Conservation (phyloP, 1,140 invertebrate species). For the Diprion similis region DNA sequence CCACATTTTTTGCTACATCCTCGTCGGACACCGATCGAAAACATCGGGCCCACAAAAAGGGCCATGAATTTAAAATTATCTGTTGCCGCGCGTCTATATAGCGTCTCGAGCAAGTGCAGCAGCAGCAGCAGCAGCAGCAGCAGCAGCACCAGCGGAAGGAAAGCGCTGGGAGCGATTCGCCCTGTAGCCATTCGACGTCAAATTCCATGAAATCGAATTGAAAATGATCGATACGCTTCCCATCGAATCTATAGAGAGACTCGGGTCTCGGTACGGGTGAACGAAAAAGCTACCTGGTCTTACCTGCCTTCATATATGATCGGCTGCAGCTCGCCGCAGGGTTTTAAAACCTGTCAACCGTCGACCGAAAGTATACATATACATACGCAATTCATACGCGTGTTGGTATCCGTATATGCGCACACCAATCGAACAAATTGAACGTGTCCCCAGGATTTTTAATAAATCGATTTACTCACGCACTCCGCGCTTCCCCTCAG, state of each 20-base stretch:
- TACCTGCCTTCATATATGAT: not conserved
- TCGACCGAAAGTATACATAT: not conserved
- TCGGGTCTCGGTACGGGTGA: not conserved
- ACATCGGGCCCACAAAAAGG: too few species aligned
- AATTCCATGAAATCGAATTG: constrained; percentile 1
- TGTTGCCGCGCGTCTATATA: too few species aligned
- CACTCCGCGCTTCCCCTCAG: too few species aligned
- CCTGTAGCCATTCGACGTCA: too few species aligned
- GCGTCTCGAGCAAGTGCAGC: too few species aligned
- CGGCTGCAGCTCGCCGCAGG: too few species aligned
- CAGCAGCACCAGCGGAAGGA: too few species aligned
- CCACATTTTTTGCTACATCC: too few species aligned
- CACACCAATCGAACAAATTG: constrained; percentile 18
- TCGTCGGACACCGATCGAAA: too few species aligned
- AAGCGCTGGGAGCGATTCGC: too few species aligned
- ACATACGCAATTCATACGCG: not conserved
- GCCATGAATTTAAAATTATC: too few species aligned
- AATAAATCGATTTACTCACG: not conserved
- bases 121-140: too few species aligned
- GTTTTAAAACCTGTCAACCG: not conserved
- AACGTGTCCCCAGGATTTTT: constrained; percentile 24
- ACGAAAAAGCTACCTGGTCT: not conserved
- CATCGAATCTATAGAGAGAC: not conserved
- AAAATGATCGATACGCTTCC: constrained; percentile 5
- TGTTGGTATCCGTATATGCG: not conserved